A percentile compares a stretch with the other conserved stretches of the same genome.
phyloP scores from a whole-genome alignment of 2,888 invertebrate genomes.

The Catocala nupta region DNA sequence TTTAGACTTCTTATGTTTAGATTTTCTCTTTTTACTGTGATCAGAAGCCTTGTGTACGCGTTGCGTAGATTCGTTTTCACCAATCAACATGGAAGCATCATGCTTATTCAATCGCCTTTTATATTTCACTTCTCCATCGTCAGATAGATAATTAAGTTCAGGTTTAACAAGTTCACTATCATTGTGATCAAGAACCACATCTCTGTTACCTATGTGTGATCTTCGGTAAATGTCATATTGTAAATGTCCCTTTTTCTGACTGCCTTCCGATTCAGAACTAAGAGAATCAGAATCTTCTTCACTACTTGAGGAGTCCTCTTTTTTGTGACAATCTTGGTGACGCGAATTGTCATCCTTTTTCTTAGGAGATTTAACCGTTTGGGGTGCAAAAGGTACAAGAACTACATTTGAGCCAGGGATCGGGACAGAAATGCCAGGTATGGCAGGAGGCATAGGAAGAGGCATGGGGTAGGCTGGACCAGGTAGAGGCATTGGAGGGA shows the following conservation, averaged over 20 bases:
- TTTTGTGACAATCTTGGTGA: not conserved
- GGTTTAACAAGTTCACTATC: slow-evolving; percentile 6
- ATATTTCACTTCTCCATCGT: slow-evolving; percentile 12
- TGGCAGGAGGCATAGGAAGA: slow-evolving; percentile 32
- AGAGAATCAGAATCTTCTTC: not conserved
- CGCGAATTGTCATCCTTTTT: not conserved
- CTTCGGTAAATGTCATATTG: slow-evolving; percentile 1
- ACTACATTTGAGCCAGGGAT: not conserved
- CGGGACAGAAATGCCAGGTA: not conserved
- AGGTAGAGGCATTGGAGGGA: slow-evolving; percentile 15
- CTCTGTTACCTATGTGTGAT: not conserved
- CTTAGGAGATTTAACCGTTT: not conserved
- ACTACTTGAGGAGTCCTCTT: not conserved
- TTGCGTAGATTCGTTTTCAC: slow-evolving; percentile 2
- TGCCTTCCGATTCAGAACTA: not conserved
- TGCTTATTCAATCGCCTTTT: slow-evolving; percentile 9
- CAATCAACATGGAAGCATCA: not conserved
- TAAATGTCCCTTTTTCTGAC: no score
- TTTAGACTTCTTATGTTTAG: no score
- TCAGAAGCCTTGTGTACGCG: not conserved
- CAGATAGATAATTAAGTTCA: slow-evolving; percentile 12
- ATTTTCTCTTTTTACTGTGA: not conserved
- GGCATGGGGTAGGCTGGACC: slow-evolving; percentile 41
- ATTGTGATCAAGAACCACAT: slow-evolving; percentile 1
- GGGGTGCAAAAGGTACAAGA: slow-evolving; percentile 6